These are phyloP conservation scores for Tursiops truncatus DNA, from an alignment of 2,113 vertebrate species.

Conservation along the genomic window DNA sequence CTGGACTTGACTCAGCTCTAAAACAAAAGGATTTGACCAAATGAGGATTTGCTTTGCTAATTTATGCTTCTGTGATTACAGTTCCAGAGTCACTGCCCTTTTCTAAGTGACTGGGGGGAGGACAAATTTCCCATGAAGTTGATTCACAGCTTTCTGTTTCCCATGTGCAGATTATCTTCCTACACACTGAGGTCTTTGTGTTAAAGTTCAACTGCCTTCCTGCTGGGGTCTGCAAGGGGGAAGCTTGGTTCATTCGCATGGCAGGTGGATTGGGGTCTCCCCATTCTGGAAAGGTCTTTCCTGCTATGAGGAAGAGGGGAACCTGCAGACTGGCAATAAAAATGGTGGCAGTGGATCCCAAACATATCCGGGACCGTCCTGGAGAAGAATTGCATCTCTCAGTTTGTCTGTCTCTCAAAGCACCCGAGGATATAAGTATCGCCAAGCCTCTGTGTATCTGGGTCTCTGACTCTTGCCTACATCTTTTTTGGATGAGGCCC, in stretches of 20 bases:
- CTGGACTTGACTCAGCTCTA: not conserved
- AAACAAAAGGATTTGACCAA: not conserved
- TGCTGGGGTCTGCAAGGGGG: not conserved
- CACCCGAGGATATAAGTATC: not conserved
- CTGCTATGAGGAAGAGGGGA: not conserved
- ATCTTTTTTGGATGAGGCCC: not conserved
- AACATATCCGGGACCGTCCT: not conserved
- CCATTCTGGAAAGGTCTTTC: not conserved
- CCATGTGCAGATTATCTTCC: accelerated
- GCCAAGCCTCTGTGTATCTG: accelerated
- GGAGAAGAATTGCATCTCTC: not conserved
- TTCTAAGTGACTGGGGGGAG: not conserved
- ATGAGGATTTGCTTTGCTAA: not conserved
- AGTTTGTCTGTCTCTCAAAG: not conserved
- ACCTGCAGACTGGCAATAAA: not conserved
- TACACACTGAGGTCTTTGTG: accelerated
- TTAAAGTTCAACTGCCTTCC: not conserved
- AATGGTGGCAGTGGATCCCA: not conserved
- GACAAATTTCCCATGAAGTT: not conserved
- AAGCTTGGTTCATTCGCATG: not conserved
- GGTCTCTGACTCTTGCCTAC: not conserved
- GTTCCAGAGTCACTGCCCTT: not conserved
- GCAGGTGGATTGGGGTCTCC: not conserved
- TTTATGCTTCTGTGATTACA: not conserved
- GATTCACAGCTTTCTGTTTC: not conserved